These are phyloP conservation scores for Mantis religiosa DNA, from an alignment of 2,888 invertebrate species.

Conservation along the genomic window DNA sequence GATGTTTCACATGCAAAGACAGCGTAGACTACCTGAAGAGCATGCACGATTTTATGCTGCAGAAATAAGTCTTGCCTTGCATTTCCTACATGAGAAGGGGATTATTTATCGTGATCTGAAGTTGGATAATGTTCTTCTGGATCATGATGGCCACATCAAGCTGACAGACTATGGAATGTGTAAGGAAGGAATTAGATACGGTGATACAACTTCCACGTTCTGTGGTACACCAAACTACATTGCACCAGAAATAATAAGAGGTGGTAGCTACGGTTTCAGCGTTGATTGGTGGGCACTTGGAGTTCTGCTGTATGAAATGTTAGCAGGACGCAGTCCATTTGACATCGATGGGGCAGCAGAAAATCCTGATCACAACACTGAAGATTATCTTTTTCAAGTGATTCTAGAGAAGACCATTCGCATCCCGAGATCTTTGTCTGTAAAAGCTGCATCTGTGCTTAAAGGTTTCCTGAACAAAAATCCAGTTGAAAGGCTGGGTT, in stretches of 20 bases:
- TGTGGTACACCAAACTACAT: constrained; percentile 98
- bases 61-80: constrained; percentile 95
- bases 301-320: constrained; percentile 96
- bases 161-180: constrained; percentile 99
- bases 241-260: constrained; percentile 95
- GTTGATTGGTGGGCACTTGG: constrained; percentile 99
- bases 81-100: constrained; percentile 96
- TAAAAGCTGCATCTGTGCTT: constrained; percentile 93
- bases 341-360: constrained; percentile 96
- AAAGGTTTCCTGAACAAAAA: constrained; percentile 99
- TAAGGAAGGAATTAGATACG: constrained; percentile 92
- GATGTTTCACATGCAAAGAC: constrained; percentile 99
- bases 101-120: constrained; percentile 98
- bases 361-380: constrained; percentile 97
- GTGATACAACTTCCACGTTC: constrained; percentile 94
- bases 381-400: constrained; percentile 91
- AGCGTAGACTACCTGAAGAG: constrained; percentile 92
- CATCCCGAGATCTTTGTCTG: constrained; percentile 94
- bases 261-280: constrained; percentile 83
- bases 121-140: constrained; percentile 93
- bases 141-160: constrained; percentile 98
- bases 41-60: constrained; percentile 98
- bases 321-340: constrained; percentile 97
- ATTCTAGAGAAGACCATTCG: constrained; percentile 88
- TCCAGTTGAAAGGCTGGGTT: constrained; percentile 92